Percentiles rank a stretch among this genome's conserved stretches.
Evolutionary conservation across 2,113 vertebrate genomes (phyloP).

Genomic region (Tretioscincus oriximinensis): DNA sequence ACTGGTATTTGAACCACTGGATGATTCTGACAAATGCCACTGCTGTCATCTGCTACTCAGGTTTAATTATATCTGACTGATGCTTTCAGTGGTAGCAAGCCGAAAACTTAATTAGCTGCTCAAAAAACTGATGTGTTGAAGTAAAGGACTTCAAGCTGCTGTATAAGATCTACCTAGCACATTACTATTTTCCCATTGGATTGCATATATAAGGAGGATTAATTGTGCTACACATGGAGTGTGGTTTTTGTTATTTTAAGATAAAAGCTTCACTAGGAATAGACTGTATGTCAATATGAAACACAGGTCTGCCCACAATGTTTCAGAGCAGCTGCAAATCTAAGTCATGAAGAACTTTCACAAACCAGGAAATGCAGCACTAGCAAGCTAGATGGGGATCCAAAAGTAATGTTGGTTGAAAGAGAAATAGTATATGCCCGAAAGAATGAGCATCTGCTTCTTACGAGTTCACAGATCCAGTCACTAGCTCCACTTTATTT

Average conservation of each 20-base stretch:
- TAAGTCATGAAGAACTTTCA: rapidly evolving
- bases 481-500: slow-evolving; percentile 42
- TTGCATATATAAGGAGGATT: slow-evolving; percentile 43
- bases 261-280: slow-evolving; percentile 28
- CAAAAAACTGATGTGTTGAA: slow-evolving; percentile 62
- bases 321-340: slow-evolving; percentile 14
- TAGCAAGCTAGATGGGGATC: slow-evolving; percentile 47
- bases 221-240: background rate
- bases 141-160: slow-evolving; percentile 63
- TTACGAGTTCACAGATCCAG: slow-evolving; percentile 42
- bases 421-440: slow-evolving; percentile 30
- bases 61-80: slow-evolving; percentile 94
- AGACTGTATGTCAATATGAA: background rate
- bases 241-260: slow-evolving; percentile 10
- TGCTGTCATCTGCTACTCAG: slow-evolving; percentile 84
- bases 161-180: slow-evolving; percentile 39
- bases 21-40: slow-evolving; percentile 93
- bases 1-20: slow-evolving; percentile 91
- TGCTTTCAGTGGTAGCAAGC: slow-evolving; percentile 76
- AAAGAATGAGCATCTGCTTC: slow-evolving; percentile 63
- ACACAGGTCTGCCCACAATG: background rate
- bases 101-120: slow-evolving; percentile 90
- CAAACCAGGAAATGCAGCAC: slow-evolving; percentile 49
- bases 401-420: slow-evolving; percentile 54
- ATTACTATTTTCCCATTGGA: slow-evolving; percentile 38